Evolutionary conservation across 2,113 vertebrate genomes (phyloP), one percentile per base, ranked within the genome.

Genomic region (Perognathus longimembris): DNA sequence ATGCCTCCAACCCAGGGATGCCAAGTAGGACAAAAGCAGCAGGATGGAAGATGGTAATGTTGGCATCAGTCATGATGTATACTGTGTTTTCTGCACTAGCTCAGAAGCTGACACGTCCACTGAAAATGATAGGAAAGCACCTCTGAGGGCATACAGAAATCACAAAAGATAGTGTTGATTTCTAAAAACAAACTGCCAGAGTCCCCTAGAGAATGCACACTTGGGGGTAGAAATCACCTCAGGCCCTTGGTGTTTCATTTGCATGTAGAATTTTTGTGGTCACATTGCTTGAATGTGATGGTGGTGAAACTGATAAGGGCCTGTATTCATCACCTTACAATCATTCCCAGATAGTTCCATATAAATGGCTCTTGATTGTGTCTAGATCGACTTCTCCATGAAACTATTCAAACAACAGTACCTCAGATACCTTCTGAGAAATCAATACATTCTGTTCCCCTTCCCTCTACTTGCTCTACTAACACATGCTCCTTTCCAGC

Each of bases 1-100:
- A 94, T n/a, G 22, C 76, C 69, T 93, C 93, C 59, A 94, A 14
- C 4, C 94, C 94, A 54, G 95, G 89, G n/a, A 97, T 91, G 87
- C 95, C 97, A 1, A 93, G 45, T 1, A 95, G 69, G 77, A 97
- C 67, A 79, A 97, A 97, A 64, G 90, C 74, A 34, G 38, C 32
- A 42, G 94, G 95, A 22, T 96, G 92, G 63, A 96, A 92, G 83
- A 84, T 4, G 34, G 88, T 96, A 30, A 88, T 6, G n/a, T 95
- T 96, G 83, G 32, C 45, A 4, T 64, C 45, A 50, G 24, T 63
- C 95, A 95, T 97, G 78, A 21, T 22, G 75, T 36, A 61, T 63
- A 54, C 38, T 34, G 61, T 94, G 73, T 57, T 73, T 81, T 89
- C 26, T 87, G 12, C 34, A 32, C 67, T 34, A 32, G 75, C 54